Conservation (phyloP, 2,888 invertebrate species). For the Onthophagus sagittarius region DNA sequence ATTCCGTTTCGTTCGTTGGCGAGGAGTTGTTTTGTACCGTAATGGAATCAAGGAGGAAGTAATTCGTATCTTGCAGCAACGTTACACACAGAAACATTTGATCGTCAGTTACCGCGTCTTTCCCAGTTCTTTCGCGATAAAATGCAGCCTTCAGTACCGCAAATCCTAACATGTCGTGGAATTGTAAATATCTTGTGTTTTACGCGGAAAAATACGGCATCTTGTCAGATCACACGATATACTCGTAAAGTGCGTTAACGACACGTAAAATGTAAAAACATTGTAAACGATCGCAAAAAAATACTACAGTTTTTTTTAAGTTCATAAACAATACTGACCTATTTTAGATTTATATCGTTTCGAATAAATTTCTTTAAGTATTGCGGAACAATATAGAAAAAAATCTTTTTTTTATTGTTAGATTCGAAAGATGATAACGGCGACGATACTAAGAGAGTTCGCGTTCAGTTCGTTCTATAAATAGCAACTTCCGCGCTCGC, state of each 20-base stretch:
- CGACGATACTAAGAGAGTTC: neutral
- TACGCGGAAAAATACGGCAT: neutral
- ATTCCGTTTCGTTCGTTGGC: neutral
- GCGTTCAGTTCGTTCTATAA: neutral
- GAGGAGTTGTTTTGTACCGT: neutral
- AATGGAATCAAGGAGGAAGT: neutral
- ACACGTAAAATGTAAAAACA: too few species aligned
- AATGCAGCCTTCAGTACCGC: neutral
- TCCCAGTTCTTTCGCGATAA: neutral
- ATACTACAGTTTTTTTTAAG: too few species aligned
- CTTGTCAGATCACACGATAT: neutral
- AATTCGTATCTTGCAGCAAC: neutral
- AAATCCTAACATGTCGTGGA: neutral
- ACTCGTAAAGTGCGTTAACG: too few species aligned
- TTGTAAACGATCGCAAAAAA: too few species aligned
- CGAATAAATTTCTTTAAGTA: too few species aligned
- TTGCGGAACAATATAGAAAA: too few species aligned
- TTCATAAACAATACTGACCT: too few species aligned
- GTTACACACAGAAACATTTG: neutral
- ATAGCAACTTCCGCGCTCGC: constrained; percentile 10
- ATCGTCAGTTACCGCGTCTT: neutral
- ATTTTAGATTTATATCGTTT: too few species aligned
- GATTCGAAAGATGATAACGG: neutral
- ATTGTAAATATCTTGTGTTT: neutral
- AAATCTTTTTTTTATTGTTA: too few species aligned